Percentiles rank a stretch among this genome's conserved stretches.
Conservation (phyloP, 2,113 vertebrate genomes). For the Petaurus breviceps region DNA sequence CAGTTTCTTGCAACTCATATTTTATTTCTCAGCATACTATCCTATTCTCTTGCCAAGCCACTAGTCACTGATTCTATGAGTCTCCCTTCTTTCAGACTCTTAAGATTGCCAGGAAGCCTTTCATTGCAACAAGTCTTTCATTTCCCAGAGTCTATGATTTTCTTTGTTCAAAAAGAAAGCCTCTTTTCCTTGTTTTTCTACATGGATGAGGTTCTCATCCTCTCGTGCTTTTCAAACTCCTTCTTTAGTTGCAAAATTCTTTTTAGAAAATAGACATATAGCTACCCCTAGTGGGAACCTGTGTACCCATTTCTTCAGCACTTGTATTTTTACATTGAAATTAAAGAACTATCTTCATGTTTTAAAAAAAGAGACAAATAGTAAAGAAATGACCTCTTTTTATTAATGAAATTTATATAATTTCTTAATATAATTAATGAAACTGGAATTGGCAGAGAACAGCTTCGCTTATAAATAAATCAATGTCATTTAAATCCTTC, state of each 20-base stretch:
- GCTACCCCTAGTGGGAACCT: constrained; percentile 75
- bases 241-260: neutral
- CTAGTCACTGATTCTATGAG: neutral
- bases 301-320: neutral
- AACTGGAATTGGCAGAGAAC: neutral
- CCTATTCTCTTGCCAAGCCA: neutral
- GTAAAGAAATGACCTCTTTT: neutral
- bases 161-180: constrained; percentile 26
- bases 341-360: neutral
- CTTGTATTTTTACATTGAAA: constrained; percentile 15
- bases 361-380: neutral
- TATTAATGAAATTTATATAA: neutral
- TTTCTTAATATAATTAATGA: too few relatives aligned
- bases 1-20: neutral
- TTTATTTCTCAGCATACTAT: neutral
- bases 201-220: neutral
- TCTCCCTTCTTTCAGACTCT: neutral
- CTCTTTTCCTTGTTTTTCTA: neutral
- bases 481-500: neutral
- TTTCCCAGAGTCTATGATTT: neutral
- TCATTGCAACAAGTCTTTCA: neutral
- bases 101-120: constrained; percentile 1
- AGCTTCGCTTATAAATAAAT: neutral
- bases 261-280: constrained; percentile 46
- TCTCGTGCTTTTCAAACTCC: neutral